These are phyloP conservation scores for Hydropsyche betteni DNA, from an alignment of 2,888 invertebrate genomes.

Conservation along the genomic window DNA sequence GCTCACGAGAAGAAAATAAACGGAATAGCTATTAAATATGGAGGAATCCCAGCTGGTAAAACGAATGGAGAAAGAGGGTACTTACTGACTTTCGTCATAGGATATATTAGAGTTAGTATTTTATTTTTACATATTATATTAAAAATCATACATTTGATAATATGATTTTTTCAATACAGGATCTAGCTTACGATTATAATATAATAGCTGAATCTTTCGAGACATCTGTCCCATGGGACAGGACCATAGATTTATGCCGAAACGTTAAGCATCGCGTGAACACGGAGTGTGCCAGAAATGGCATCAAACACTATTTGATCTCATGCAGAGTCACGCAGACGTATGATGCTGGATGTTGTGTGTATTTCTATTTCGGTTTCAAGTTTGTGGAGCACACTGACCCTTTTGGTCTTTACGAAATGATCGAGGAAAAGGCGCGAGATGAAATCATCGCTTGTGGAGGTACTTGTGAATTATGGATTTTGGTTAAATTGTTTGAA, in stretches of 20 bases:
- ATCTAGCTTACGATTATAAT: slow-evolving; percentile 86
- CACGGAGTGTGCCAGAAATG: slow-evolving; percentile 68
- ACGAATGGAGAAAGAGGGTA: slow-evolving; percentile 96
- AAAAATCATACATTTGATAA: not conserved
- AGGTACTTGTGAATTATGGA: slow-evolving; percentile 60
- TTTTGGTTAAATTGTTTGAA: not conserved
- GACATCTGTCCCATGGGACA: slow-evolving; percentile 98
- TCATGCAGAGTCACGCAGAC: slow-evolving; percentile 94
- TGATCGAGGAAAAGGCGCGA: slow-evolving; percentile 87
- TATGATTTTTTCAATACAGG: slow-evolving; percentile 65
- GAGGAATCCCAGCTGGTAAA: slow-evolving; percentile 90
- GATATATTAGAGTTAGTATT: slow-evolving; percentile 85
- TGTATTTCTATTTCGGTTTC: slow-evolving; percentile 94
- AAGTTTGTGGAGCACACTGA: slow-evolving; percentile 71
- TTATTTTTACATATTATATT: not conserved
- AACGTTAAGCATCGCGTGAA: slow-evolving; percentile 88
- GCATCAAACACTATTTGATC: slow-evolving; percentile 72
- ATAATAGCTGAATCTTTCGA: slow-evolving; percentile 97
- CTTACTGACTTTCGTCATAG: slow-evolving; percentile 96
- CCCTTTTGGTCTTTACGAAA: slow-evolving; percentile 83
- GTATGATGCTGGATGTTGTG: slow-evolving; percentile 96
- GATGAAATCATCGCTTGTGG: slow-evolving; percentile 92
- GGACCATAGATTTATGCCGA: slow-evolving; percentile 80
- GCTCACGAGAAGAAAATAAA: slow-evolving; percentile 70
- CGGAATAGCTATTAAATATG: slow-evolving; percentile 76